phyloP scores from a whole-genome alignment of 2,797 vertebrate species.

The Halcyon chelicuti region DNA sequence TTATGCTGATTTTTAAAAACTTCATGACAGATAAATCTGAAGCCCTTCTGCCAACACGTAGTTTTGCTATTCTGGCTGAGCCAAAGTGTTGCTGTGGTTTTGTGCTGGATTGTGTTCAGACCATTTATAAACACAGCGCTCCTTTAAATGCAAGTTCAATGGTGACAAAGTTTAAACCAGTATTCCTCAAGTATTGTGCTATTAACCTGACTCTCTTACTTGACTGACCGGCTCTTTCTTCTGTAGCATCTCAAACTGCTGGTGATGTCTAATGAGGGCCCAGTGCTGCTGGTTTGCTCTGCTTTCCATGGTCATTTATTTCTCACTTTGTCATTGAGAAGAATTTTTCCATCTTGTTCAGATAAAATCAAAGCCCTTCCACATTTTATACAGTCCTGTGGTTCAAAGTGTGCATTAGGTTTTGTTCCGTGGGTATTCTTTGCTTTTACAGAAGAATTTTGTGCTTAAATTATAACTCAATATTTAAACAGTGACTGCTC shows the following conservation, averaged over 20 bases:
- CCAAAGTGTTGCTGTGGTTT: conserved; percentile 28
- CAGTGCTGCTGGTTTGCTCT: background rate
- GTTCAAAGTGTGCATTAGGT: background rate
- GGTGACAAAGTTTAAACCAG: conserved; percentile 12
- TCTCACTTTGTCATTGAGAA: background rate
- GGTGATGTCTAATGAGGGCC: accelerated
- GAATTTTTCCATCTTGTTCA: background rate
- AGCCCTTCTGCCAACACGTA: conserved; percentile 14
- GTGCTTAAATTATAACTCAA: background rate
- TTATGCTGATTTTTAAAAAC: conserved; percentile 69
- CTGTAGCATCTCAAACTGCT: background rate
- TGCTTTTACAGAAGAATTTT: background rate
- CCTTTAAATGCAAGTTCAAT: conserved; percentile 9
- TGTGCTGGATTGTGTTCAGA: conserved; percentile 12
- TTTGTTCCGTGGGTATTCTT: background rate
- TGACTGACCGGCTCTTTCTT: background rate
- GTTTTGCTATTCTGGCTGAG: conserved; percentile 35
- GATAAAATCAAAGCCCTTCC: background rate
- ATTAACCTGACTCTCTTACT: conserved; percentile 40
- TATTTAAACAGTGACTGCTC: background rate
- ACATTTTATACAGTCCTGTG: background rate
- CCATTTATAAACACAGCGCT: background rate
- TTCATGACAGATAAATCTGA: conserved; percentile 49
- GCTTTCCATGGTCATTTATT: background rate
- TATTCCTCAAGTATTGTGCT: conserved; percentile 28